These are phyloP conservation scores for Carassius carassius DNA, from an alignment of 2,113 vertebrate species.

Conservation along the genomic window DNA sequence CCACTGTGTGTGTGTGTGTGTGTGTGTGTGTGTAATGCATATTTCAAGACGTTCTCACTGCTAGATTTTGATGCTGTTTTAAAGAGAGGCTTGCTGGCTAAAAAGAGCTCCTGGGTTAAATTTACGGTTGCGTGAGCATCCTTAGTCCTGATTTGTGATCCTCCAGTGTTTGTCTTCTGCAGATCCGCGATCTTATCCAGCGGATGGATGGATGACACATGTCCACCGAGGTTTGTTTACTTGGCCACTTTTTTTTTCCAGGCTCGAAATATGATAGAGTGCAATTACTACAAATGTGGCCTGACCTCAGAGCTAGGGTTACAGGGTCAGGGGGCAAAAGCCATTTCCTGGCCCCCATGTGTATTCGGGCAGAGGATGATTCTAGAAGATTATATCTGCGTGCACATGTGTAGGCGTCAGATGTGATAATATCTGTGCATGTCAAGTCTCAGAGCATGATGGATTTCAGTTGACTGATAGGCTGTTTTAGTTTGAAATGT, in stretches of 20 bases:
- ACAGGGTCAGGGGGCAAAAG: conserved; percentile 71
- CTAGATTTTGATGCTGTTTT: conserved; percentile 75
- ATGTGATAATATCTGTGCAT: conserved; percentile 42
- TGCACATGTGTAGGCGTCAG: conserved; percentile 53
- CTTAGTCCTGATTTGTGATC: conserved; percentile 73
- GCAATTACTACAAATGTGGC: conserved; percentile 69
- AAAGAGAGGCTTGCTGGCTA: conserved; percentile 74
- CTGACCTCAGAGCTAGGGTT: conserved; percentile 60
- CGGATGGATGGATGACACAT: conserved; percentile 69
- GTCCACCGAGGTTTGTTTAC: conserved; percentile 75
- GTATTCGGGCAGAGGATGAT: conserved; percentile 63
- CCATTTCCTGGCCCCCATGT: conserved; percentile 73
- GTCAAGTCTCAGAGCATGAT: conserved; percentile 18
- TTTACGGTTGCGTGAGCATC: conserved; percentile 71
- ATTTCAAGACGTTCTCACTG: conserved; percentile 46
- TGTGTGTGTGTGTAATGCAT: conserved; percentile 1
- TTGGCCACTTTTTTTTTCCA: conserved; percentile 65
- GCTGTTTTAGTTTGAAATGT: conserved; percentile 21
- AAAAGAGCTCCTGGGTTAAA: conserved; percentile 70
- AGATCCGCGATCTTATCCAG: conserved; percentile 76
- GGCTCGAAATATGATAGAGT: conserved; percentile 70
- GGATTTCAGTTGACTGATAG: conserved; percentile 2
- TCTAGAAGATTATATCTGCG: conserved; percentile 45
- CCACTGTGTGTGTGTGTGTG: conserved; percentile 32
- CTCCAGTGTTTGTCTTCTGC: conserved; percentile 76